Conservation (phyloP, 2,888 invertebrate species). For the Poecilus cupreus region DNA sequence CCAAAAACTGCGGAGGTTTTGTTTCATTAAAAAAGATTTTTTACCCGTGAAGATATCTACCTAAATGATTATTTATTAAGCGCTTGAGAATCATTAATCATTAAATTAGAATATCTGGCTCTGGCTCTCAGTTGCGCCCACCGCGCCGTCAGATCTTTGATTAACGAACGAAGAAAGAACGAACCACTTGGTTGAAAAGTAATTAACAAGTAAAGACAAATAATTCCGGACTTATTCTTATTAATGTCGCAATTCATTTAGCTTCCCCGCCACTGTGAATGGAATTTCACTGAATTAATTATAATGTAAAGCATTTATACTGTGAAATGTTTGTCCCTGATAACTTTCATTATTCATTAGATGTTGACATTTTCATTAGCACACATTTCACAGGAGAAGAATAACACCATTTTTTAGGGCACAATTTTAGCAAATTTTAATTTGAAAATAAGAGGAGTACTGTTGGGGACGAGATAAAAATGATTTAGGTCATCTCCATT, state of each 20-base stretch:
- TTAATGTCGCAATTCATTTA: slow-evolving; percentile 51
- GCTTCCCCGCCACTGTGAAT: background rate
- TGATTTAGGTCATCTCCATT: no score
- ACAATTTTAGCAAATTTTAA: no score
- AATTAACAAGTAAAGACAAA: slow-evolving; percentile 50
- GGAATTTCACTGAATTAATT: slow-evolving; percentile 27
- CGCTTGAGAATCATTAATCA: slow-evolving; percentile 39
- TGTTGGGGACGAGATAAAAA: no score
- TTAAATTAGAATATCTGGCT: slow-evolving; percentile 45
- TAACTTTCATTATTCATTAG: slow-evolving; percentile 21
- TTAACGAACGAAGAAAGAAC: slow-evolving; percentile 19
- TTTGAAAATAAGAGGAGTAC: no score
- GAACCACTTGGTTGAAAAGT: slow-evolving; percentile 33
- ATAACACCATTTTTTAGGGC: background rate
- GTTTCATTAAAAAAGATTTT: background rate
- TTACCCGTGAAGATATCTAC: background rate
- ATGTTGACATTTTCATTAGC: background rate
- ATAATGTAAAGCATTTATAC: slow-evolving; percentile 8
- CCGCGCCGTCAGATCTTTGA: background rate
- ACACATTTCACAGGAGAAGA: background rate
- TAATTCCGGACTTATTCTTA: slow-evolving; percentile 49
- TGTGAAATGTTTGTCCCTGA: slow-evolving; percentile 11
- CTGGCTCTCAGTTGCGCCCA: background rate
- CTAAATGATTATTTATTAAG: slow-evolving; percentile 32
- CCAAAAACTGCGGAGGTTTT: background rate